Evolutionary conservation across 2,113 vertebrate species (phyloP).

Genomic region (Esox niger): DNA sequence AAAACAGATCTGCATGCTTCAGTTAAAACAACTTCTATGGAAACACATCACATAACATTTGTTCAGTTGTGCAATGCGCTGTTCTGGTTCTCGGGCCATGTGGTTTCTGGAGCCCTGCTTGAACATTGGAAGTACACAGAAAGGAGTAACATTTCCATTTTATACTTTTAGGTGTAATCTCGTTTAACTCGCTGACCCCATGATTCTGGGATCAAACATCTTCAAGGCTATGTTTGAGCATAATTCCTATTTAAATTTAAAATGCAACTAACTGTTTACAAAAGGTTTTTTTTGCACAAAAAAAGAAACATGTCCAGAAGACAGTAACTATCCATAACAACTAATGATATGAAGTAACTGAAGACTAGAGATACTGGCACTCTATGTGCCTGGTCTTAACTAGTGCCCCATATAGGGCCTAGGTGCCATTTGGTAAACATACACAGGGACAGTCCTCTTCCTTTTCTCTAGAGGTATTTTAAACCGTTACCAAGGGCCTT

Average conservation of each 20-base stretch:
- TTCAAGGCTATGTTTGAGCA: neutral
- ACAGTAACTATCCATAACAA: neutral
- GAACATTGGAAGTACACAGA: neutral
- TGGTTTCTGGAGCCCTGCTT: neutral
- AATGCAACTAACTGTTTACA: too few species aligned
- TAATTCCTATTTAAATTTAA: neutral
- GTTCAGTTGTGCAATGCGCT: neutral
- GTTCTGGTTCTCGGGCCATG: neutral
- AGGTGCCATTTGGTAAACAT: too few species aligned
- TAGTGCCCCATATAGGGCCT: too few species aligned
- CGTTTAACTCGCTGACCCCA: neutral
- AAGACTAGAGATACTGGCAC: neutral
- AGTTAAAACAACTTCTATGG: slow-evolving; percentile 38
- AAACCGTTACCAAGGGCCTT: slow-evolving; percentile 28
- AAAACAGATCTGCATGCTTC: slow-evolving; percentile 55
- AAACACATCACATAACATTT: slow-evolving; percentile 20
- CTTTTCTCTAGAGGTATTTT: slow-evolving; percentile 27
- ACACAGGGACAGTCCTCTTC: slow-evolving; percentile 8
- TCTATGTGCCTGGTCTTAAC: neutral
- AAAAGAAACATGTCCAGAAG: neutral
- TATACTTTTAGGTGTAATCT: neutral
- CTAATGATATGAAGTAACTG: slow-evolving; percentile 5
- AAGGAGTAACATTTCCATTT: neutral
- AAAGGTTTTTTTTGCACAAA: neutral
- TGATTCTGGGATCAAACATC: neutral